Evolutionary conservation across 1,140 invertebrate genomes (phyloP), one percentile per base, ranked within the genome.

Genomic region (Sinonovacula constricta): DNA sequence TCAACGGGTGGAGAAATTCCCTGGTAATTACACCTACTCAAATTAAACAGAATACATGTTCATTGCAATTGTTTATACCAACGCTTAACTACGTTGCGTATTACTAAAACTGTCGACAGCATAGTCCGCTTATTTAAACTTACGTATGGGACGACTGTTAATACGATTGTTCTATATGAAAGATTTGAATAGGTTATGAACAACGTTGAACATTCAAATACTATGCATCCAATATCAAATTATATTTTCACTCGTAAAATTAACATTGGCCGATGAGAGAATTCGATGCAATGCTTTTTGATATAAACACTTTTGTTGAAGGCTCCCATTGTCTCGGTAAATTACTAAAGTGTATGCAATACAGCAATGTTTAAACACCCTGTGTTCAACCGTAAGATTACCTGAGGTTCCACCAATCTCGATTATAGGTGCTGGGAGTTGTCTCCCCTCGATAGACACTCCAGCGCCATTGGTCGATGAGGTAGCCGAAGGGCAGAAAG

Each of bases 381-480:
- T n/a, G n/a, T 51, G 33, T 22, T 68, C 3, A 67, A 67, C 15
- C 18, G 24, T n/a, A 67, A 51, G 39, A 24, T 3, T 12, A 87
- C 70, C 88, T 85, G 39, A 91, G 77, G 24, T 90, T 70, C 91
- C 91, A 92, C 91, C 91, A 92, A 31, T 77, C 77, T 15, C 79
- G 24, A 76, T 92, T 92, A 72, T 89, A 91, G 18, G 84, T 59
- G 5, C 75, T 30, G 3, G 72, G 26, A 22, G 70, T 57, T 31
- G 88, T 88, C 80, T 94, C 92, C 0, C 95, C 95, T 39, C 94
- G 93, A 91, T 96, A 98, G 24, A 97, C 93, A 26, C 94, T 93
- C 94, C 96, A 97, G 14, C 96, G 93, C 93, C 95, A 98, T 74
- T 94, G 90, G 88, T 98, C 96, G 87, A 97, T 93, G 2, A 95